phyloP scores from a whole-genome alignment of 2,888 invertebrate species.

The Polyommatus iphigenia region DNA sequence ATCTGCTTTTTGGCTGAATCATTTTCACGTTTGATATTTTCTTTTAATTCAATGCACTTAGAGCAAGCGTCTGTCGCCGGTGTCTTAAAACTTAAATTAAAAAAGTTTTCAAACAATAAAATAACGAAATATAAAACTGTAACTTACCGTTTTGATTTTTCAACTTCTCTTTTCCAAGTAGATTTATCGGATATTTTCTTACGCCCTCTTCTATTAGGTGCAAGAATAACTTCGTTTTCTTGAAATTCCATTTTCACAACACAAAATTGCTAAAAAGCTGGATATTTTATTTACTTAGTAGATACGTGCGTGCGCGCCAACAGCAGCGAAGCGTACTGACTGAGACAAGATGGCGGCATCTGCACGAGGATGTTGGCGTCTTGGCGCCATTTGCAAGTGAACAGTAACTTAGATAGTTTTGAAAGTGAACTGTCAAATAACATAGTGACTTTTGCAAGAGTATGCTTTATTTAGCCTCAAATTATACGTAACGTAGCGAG shows the following conservation, averaged over 20 bases:
- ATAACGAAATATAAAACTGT: too few relatives aligned
- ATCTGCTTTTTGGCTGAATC: conserved; percentile 33
- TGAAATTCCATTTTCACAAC: conserved; percentile 32
- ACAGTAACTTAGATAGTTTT: conserved; percentile 30
- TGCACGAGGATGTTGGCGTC: too few relatives aligned
- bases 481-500: background rate
- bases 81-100: conserved; percentile 33
- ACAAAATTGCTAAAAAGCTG: conserved; percentile 30
- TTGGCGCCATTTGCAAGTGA: background rate
- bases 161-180: conserved; percentile 34
- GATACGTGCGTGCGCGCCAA: conserved; percentile 26
- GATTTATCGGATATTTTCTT: conserved; percentile 33
- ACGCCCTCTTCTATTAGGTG: conserved; percentile 32
- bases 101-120: conserved; percentile 3
- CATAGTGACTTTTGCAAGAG: conserved; percentile 29
- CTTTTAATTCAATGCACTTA: conserved; percentile 36
- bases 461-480: conserved; percentile 29
- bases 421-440: conserved; percentile 33
- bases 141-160: conserved; percentile 1
- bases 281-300: conserved; percentile 24
- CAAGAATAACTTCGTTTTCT: conserved; percentile 32
- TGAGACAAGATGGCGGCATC: conserved; percentile 22
- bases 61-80: conserved; percentile 38
- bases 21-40: conserved; percentile 42
- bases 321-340: conserved; percentile 24